These are phyloP conservation scores for Manduca sexta DNA, from an alignment of 1,140 invertebrate species.

Conservation along the genomic window DNA sequence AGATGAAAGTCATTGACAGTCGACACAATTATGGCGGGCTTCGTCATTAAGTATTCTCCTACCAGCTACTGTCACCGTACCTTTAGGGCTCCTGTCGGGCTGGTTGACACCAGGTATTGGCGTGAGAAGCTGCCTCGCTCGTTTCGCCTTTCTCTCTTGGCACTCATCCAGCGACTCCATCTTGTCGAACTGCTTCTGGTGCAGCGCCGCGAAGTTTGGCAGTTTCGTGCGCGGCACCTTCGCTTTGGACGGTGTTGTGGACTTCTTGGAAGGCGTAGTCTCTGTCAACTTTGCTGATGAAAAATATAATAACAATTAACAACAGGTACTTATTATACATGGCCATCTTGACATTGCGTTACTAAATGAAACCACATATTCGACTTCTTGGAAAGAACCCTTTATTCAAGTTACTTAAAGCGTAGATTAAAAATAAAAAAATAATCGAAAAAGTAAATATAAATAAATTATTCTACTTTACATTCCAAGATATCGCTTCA, in stretches of 20 bases:
- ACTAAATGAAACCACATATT: no score
- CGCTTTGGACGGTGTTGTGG: slow-evolving; percentile 18
- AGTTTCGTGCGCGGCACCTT: slow-evolving; percentile 59
- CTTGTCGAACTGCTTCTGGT: slow-evolving; percentile 75
- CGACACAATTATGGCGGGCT: no score
- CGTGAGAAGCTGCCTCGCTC: slow-evolving; percentile 60
- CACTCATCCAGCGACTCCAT: slow-evolving; percentile 79
- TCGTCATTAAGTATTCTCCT: no score
- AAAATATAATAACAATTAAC: neutral
- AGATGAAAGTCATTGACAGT: no score
- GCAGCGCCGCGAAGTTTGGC: slow-evolving; percentile 78
- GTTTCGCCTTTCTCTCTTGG: slow-evolving; percentile 68
- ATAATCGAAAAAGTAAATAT: no score
- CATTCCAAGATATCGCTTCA: no score
- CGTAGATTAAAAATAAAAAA: no score
- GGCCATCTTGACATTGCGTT: no score
- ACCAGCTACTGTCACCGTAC: neutral
- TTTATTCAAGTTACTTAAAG: no score
- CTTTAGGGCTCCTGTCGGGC: slow-evolving; percentile 20
- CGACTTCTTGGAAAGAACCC: no score
- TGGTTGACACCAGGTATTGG: slow-evolving; percentile 19
- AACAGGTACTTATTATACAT: no score
- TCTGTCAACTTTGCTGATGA: slow-evolving; percentile 39
- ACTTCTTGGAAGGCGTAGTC: slow-evolving; percentile 34
- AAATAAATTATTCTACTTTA: no score